A percentile compares a stretch with the other conserved stretches of the same genome.
Evolutionary conservation across 1,140 invertebrate genomes (phyloP).

Genomic region (Mya arenaria): DNA sequence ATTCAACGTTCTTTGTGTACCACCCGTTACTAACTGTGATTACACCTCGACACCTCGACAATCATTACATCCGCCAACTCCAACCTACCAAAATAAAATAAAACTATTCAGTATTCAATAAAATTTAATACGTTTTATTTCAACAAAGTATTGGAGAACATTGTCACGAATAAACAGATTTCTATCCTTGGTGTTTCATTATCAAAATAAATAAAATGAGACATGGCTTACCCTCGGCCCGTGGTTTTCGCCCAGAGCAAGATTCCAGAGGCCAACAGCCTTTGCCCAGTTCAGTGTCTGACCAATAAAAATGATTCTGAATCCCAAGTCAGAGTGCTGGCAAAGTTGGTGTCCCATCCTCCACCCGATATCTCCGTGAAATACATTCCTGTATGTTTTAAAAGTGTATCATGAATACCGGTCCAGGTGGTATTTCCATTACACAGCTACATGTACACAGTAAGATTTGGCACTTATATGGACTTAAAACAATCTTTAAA

Average conservation of each 20-base stretch:
- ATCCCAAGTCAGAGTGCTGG: slow-evolving; percentile 54
- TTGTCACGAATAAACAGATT: too few species aligned
- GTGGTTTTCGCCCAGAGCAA: slow-evolving; percentile 64
- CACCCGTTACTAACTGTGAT: slow-evolving; percentile 55
- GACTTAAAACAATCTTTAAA: too few species aligned
- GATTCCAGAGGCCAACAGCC: slow-evolving; percentile 65
- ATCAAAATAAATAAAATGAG: too few species aligned
- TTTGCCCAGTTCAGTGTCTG: slow-evolving; percentile 62
- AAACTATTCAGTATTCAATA: too few species aligned
- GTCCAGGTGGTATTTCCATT: too few species aligned
- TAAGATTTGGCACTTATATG: too few species aligned
- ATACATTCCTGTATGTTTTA: slow-evolving; percentile 59
- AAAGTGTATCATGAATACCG: too few species aligned
- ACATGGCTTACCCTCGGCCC: slow-evolving; percentile 51
- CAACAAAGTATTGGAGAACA: too few species aligned
- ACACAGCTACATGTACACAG: too few species aligned
- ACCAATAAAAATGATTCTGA: slow-evolving; percentile 61
- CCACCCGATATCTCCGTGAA: slow-evolving; percentile 67
- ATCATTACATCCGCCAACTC: slow-evolving; percentile 58
- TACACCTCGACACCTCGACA: slow-evolving; percentile 68
- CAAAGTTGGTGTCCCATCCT: slow-evolving; percentile 49
- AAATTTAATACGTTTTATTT: too few species aligned
- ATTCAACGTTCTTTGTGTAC: slow-evolving; percentile 62
- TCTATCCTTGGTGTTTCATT: too few species aligned
- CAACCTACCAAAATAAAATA: too few species aligned